Base-by-base conservation (phyloP, 2,888 invertebrate genomes). In the Amiota communis region DNA sequence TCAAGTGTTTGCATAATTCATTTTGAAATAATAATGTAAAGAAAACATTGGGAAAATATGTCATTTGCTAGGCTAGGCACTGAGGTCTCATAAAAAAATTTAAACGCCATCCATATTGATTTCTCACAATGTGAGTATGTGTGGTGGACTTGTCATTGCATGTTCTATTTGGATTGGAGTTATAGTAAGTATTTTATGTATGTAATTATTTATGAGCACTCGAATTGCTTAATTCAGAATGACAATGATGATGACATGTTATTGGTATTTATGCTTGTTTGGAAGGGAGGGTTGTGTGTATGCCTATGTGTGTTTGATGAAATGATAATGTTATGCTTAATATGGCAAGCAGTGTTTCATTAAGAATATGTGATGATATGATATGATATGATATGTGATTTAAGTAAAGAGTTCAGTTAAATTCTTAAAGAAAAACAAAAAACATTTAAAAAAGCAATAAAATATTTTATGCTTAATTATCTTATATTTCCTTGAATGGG, bases 151-250 rank as follows among this genome's bases (percentile, higher is more conserved):
- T 68, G 67, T 51, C 67, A 51, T 23, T 23, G 15, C 67, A 67
- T 13, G 23, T 23, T 23, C 23, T 23, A 23, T 23, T 23, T 36
- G 2, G 36, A 36, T 36, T 36, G 36, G 6, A 6, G 2, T 36
- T 36, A 36, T 23, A 2, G 1, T 23, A 23, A 2, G 23, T 23
- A 23, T 9, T 13, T 1, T 20, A 46, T 65, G 48, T 51, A 23
- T 23, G 51, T n/a, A 68, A 68, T 68, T 51, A 68, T 68, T 68
- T 8, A 53, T 68, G 23, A 53, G 51, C 20, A 51, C 51, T 65
- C 53, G 20, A 68, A 68, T 12, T 53, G 47, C 51, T 68, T 53
- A 68, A 68, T 68, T 53, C 23, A 12, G 65, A 48, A 49, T 65
- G 53, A 23, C 67, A 51, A 51, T 68, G 67, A 68, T 53, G 36